Base-by-base conservation (phyloP, 2,888 invertebrate genomes). In the Morinoia aosen region DNA sequence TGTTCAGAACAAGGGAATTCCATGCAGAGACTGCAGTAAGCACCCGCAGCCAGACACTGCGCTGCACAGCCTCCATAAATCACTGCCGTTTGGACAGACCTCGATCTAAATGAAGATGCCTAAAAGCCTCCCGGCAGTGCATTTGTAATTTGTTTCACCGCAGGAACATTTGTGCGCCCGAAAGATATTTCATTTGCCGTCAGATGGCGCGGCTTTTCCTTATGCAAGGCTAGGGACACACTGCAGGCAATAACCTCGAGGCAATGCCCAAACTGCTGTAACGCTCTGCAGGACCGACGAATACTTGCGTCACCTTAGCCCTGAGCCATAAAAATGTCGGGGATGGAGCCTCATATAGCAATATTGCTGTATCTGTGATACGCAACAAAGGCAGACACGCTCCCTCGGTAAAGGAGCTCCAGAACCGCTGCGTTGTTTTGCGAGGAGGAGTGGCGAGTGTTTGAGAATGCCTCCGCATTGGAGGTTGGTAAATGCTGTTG, bases 281-380 rank as follows among this genome's bases (percentile, higher is more conserved):
- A 90, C 90, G 40, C 90, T 48, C 40, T 19, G 25, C 40, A 90
- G 90, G 90, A 48, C 40, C 40, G 16, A 39, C 90, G 40, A 90
- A 90, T 40, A 48, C 90, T 90, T 90, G 48, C 90, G 90, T 48
- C 40, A 90, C 90, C 48, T 90, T 90, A 25, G 90, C 40, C 48
- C 90, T 40, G 14, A 48, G 90, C 90, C 40, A 90, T 90, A 90
- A 90, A 90, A 90, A 90, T 90, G 90, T 90, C 90, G 90, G 90
- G 90, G 90, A 90, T 90, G 90, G 90, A 90, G 90, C 90, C 90
- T 90, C 90, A 90, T 90, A 90, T 90, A 90, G 90, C 90, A 90
- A 90, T 90, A 90, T 90, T 90, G 90, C 90, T 90, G 90, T 90
- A 90, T 90, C 90, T 90, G 90, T 90, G 90, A 90, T 90, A 90